These are phyloP conservation scores for Avahi laniger DNA, from an alignment of 2,797 vertebrate species.

Conservation along the genomic window DNA sequence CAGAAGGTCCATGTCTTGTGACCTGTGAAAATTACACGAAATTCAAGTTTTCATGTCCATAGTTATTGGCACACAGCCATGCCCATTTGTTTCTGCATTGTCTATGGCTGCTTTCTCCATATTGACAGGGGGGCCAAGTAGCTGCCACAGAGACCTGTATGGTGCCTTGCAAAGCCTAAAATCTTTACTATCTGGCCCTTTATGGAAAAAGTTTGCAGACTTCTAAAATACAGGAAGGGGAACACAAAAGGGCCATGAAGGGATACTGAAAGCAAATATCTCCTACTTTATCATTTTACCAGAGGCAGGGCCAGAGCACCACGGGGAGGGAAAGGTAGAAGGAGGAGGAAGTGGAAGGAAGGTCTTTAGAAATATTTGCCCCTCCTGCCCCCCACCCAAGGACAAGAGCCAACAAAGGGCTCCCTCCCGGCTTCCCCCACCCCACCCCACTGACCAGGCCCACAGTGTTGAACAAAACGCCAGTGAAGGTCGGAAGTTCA, in stretches of 20 bases:
- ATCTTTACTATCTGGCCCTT: slow-evolving; percentile 31
- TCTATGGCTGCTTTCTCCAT: background rate
- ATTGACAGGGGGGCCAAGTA: background rate
- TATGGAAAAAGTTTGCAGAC: background rate
- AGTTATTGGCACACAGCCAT: background rate
- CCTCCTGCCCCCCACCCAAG: background rate
- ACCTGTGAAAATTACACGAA: slow-evolving; percentile 37
- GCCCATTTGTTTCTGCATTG: background rate
- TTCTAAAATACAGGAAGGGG: background rate
- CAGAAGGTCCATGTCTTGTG: slow-evolving; percentile 43
- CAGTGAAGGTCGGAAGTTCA: slow-evolving; percentile 97
- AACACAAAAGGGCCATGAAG: background rate
- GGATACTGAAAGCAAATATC: slow-evolving; percentile 7
- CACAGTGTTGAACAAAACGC: slow-evolving; percentile 97
- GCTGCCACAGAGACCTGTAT: background rate
- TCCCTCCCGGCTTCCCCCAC: background rate
- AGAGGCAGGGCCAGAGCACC: background rate
- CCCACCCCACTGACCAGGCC: slow-evolving; percentile 89
- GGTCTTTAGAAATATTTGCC: slow-evolving; percentile 21
- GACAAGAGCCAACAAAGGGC: background rate
- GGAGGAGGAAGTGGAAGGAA: background rate
- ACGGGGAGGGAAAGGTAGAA: background rate
- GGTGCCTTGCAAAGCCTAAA: background rate
- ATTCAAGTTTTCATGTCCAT: slow-evolving; percentile 45
- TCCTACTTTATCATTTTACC: background rate